phyloP scores from a whole-genome alignment of 2,113 vertebrate genomes.

The Rana temporaria region DNA sequence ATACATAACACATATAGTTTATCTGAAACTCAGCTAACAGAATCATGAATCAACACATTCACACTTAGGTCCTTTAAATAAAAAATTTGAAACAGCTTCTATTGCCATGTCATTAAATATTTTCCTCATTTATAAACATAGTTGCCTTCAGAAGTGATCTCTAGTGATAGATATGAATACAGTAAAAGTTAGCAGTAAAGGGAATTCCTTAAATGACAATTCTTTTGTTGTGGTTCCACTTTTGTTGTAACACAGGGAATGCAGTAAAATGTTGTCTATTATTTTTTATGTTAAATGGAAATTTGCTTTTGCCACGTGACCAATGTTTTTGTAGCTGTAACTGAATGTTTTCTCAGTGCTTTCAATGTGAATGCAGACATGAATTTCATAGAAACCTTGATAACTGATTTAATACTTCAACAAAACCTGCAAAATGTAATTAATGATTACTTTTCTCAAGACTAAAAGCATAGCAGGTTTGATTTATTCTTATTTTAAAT shows the following conservation, averaged over 20 bases:
- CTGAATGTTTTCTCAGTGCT: slow-evolving; percentile 58
- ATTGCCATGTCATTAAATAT: background rate
- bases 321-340: slow-evolving; percentile 63
- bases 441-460: slow-evolving; percentile 32
- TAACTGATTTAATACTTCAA: slow-evolving; percentile 37
- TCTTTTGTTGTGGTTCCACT: slow-evolving; percentile 68
- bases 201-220: slow-evolving; percentile 10
- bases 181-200: background rate
- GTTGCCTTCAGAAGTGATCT: background rate
- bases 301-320: slow-evolving; percentile 63
- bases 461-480: slow-evolving; percentile 25
- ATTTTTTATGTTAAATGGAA: slow-evolving; percentile 74
- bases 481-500: slow-evolving; percentile 27
- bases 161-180: background rate
- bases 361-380: slow-evolving; percentile 38
- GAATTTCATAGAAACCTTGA: slow-evolving; percentile 17
- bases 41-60: no score
- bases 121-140: slow-evolving; percentile 11
- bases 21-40: background rate
- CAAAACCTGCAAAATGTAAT: slow-evolving; percentile 29
- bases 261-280: slow-evolving; percentile 73
- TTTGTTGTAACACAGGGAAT: slow-evolving; percentile 71
- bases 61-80: background rate
- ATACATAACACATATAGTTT: background rate
- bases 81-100: background rate